Conservation (phyloP, 2,797 vertebrate species). For the Scyliorhinus canicula region DNA sequence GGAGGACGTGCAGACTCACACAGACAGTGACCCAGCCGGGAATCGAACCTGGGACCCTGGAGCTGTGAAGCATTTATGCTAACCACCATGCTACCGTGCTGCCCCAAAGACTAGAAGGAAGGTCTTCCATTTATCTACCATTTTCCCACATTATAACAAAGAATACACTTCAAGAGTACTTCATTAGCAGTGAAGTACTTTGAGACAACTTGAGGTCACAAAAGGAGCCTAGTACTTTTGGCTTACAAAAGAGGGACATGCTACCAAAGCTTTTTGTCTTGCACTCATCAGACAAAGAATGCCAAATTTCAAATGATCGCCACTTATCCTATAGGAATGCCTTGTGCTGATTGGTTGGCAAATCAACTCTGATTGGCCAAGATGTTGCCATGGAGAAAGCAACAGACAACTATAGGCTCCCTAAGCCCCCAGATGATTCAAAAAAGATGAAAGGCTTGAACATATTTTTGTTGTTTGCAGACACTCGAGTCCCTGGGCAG, state of each 20-base stretch:
- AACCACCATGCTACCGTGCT: too few species aligned
- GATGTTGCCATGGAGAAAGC: not conserved
- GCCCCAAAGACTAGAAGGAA: too few species aligned
- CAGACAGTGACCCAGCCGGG: too few species aligned
- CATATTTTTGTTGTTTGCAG: too few species aligned
- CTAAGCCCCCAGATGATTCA: not conserved
- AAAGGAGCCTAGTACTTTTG: not conserved
- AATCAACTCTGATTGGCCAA: not conserved
- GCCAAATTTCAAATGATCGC: not conserved
- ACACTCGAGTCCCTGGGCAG: too few species aligned
- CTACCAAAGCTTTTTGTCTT: not conserved
- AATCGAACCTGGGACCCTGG: too few species aligned
- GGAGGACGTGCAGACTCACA: too few species aligned
- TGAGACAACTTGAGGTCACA: not conserved
- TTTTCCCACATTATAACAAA: not conserved
- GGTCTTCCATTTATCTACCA: not conserved
- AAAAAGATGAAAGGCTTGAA: not conserved
- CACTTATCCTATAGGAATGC: not conserved
- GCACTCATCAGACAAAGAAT: not conserved
- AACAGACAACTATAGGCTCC: not conserved
- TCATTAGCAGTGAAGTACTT: not conserved
- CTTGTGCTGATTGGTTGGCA: not conserved
- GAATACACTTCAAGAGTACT: not conserved
- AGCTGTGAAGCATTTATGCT: too few species aligned
- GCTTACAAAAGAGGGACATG: not conserved